Conservation (phyloP, 1,140 invertebrate species). For the Dendrolimus punctatus region DNA sequence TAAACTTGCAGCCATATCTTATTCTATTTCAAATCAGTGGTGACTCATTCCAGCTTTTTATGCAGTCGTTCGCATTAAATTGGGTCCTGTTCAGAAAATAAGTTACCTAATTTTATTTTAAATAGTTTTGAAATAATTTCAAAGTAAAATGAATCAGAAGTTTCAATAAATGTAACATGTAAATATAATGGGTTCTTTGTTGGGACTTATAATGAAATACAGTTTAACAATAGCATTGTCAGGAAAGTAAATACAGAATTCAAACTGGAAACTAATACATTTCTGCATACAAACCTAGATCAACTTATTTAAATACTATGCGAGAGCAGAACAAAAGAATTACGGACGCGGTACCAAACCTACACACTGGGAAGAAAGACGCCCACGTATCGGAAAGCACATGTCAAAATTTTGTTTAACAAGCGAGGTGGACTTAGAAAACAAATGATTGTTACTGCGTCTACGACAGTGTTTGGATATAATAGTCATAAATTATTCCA, state of each 20-base stretch:
- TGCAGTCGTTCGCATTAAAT: slow-evolving; percentile 29
- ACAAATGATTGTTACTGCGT: slow-evolving; percentile 38
- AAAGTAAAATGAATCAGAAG: neutral
- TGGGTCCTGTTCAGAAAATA: slow-evolving; percentile 30
- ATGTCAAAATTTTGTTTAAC: slow-evolving; percentile 48
- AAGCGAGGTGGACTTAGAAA: slow-evolving; percentile 33
- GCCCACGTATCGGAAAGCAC: slow-evolving; percentile 21
- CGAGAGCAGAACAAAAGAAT: slow-evolving; percentile 38
- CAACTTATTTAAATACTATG: slow-evolving; percentile 23
- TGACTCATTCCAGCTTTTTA: slow-evolving; percentile 45
- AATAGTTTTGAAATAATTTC: slow-evolving; percentile 9
- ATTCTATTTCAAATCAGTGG: slow-evolving; percentile 47
- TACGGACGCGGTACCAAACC: slow-evolving; percentile 23
- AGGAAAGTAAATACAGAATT: slow-evolving; percentile 13
- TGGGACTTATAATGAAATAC: slow-evolving; percentile 1
- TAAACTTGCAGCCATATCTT: slow-evolving; percentile 20
- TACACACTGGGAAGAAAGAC: slow-evolving; percentile 27
- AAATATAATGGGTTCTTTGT: too few species aligned
- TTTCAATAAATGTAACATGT: neutral
- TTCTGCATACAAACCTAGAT: slow-evolving; percentile 36
- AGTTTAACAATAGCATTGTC: slow-evolving; percentile 11
- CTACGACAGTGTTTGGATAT: slow-evolving; percentile 32
- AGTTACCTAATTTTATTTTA: slow-evolving; percentile 25
- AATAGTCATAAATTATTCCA: slow-evolving; percentile 40
- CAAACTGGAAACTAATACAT: slow-evolving; percentile 23